These are phyloP conservation scores for Sphaeridia pumilis DNA, from an alignment of 2,888 invertebrate species.

Conservation along the genomic window DNA sequence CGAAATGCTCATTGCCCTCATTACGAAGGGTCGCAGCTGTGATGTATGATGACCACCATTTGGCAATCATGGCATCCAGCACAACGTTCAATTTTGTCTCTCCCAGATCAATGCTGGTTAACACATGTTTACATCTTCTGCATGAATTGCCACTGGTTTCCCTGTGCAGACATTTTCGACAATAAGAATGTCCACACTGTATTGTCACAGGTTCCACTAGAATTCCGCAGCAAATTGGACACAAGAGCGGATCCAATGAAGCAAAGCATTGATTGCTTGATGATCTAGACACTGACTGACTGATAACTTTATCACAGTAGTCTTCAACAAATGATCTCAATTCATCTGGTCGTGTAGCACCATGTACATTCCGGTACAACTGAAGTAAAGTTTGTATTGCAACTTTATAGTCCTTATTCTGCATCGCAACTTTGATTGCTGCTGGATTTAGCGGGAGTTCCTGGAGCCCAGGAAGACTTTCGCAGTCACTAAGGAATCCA, in stretches of 20 bases:
- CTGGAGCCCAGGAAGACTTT: not conserved
- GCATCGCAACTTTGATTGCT: conserved; percentile 7
- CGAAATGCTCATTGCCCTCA: conserved; percentile 46
- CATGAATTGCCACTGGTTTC: conserved; percentile 24
- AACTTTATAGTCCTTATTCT: conserved; percentile 11
- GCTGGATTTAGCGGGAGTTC: not conserved
- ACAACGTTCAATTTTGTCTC: conserved; percentile 49
- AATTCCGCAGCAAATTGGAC: conserved; percentile 51
- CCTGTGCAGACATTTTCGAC: conserved; percentile 44
- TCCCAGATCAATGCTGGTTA: conserved; percentile 21
- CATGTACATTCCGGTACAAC: conserved; percentile 13
- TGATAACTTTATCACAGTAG: conserved; percentile 9
- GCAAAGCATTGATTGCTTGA: conserved; percentile 1
- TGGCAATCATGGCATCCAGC: conserved; percentile 49
- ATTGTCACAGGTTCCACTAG: conserved; percentile 54
- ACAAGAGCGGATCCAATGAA: conserved; percentile 42
- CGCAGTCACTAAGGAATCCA: not conserved
- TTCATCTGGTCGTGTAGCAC: conserved; percentile 8
- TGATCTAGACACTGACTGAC: not conserved
- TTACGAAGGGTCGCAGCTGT: conserved; percentile 49
- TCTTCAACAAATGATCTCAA: conserved; percentile 12
- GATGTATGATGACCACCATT: conserved; percentile 51
- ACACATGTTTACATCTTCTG: conserved; percentile 17
- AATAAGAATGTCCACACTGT: conserved; percentile 61
- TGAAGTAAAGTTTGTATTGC: conserved; percentile 12